Percentiles rank a stretch among this genome's conserved stretches.
Conservation (phyloP, 1,140 invertebrate genomes). For the Hyposmocoma kahamanoa region DNA sequence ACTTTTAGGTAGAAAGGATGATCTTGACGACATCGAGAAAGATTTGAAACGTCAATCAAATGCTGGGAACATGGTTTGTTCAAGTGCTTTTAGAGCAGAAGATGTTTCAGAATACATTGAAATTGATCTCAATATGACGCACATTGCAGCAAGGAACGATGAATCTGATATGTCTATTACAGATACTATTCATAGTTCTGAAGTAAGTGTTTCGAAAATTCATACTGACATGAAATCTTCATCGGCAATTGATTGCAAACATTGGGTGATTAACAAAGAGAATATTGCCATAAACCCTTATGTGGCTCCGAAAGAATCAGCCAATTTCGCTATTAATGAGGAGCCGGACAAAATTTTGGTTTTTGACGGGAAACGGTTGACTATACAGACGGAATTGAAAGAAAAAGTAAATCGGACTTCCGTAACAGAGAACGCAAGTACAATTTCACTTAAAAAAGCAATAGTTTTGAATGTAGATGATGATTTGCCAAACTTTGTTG, state of each 20-base stretch:
- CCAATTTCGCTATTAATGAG: slow-evolving; percentile 46
- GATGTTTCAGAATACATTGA: slow-evolving; percentile 51
- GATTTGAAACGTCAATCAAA: slow-evolving; percentile 36
- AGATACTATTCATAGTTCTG: slow-evolving; percentile 40
- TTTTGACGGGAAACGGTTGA: slow-evolving; percentile 56
- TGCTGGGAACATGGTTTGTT: slow-evolving; percentile 16
- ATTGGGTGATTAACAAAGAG: slow-evolving; percentile 50
- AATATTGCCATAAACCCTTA: slow-evolving; percentile 57
- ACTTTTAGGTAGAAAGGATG: slow-evolving; percentile 26
- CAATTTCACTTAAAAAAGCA: slow-evolving; percentile 32
- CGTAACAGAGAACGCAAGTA: slow-evolving; percentile 11
- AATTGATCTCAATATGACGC: slow-evolving; percentile 50
- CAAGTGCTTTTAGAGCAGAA: slow-evolving; percentile 19
- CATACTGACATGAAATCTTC: slow-evolving; percentile 19
- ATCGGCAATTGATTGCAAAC: slow-evolving; percentile 14
- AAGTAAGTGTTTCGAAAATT: slow-evolving; percentile 34
- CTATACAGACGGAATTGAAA: slow-evolving; percentile 35
- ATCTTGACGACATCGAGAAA: slow-evolving; percentile 52
- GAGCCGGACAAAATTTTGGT: slow-evolving; percentile 44
- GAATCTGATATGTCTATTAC: slow-evolving; percentile 58
- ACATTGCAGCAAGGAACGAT: slow-evolving; percentile 15
- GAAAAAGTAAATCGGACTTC: slow-evolving; percentile 13
- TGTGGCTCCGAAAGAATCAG: slow-evolving; percentile 29
- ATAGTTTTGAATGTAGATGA: slow-evolving; percentile 43
- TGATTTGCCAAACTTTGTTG: slow-evolving; percentile 44